These are phyloP conservation scores for Hyperopisus bebe DNA, from an alignment of 2,113 vertebrate species.

Conservation along the genomic window DNA sequence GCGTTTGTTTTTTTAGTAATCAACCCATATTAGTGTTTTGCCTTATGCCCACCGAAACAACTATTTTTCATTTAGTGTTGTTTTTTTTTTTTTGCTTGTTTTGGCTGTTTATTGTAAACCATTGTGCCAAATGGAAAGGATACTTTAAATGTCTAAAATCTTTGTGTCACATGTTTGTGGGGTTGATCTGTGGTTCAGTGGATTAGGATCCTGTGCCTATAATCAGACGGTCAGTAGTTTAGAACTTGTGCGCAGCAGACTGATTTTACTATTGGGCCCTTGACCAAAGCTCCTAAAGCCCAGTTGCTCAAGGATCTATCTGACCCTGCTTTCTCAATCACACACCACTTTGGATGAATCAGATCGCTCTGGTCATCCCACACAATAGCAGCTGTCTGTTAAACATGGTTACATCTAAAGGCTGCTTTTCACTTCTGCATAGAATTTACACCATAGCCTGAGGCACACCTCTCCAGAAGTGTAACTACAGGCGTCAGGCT, in stretches of 20 bases:
- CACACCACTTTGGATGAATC: background rate
- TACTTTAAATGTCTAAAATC: background rate
- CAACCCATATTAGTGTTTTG: background rate
- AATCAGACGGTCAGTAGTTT: background rate
- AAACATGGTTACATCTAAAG: background rate
- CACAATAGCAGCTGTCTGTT: background rate
- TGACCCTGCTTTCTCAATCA: background rate
- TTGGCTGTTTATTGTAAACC: background rate
- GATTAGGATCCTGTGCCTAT: background rate
- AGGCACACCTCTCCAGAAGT: background rate
- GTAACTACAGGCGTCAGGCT: background rate
- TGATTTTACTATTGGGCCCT: background rate
- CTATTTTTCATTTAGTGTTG: background rate
- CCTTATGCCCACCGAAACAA: background rate
- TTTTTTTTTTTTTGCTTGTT: background rate
- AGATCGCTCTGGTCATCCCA: background rate
- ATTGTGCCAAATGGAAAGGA: background rate
- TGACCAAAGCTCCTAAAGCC: background rate
- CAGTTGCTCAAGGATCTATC: background rate
- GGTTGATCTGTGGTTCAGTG: background rate
- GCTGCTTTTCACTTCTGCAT: background rate
- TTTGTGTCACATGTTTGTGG: background rate
- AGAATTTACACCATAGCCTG: background rate
- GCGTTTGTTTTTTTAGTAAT: background rate
- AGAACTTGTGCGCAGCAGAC: background rate